Evolutionary conservation across 2,888 invertebrate species (phyloP), one percentile per base, ranked within the genome.

Genomic region (Idaea aversata): DNA sequence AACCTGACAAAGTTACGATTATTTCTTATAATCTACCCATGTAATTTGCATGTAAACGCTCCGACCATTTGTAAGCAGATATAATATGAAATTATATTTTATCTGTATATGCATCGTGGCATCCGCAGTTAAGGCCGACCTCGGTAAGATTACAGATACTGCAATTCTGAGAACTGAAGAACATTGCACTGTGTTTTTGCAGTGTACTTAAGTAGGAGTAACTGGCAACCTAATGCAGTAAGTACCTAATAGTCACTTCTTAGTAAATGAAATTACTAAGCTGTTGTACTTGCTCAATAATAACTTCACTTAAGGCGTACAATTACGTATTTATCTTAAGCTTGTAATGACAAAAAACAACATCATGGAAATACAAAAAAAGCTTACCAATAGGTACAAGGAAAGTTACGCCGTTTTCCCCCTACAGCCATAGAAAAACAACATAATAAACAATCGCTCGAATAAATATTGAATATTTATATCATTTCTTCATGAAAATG

Each of bases 51-150:
- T 47, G 47, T 10, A 47, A 47, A 47, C 47, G 47, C 47, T 47
- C 47, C 5, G 10, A 47, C 47, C 5, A 47, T 47, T 47, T 47
- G 47, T 10, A 4, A 47, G 47, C 47, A 47, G 2, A 3, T 47
- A 13, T 47, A 13, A 47, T 47, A 47, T 47, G 3, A 47, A 47
- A 47, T 47, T 68, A 68, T 70, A 67, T 66, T 73, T 77, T 87
- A 88, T 90, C 91, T 81, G 77, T 75, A 79, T 85, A 85, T 83
- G 82, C 87, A 88, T 88, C 87, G 82, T 80, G 85, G 85, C 86
- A 86, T 89, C 82, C 86, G 81, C 83, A 81, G 76, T 71, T 86
- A 83, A 88, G 80, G 82, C 82, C 85, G 76, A 72, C 67, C 73
- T 76, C 76, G 72, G 77, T 76, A 77, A 88, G 91, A 90, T 91